Evolutionary conservation across 1,140 invertebrate genomes (phyloP), one percentile per base, ranked within the genome.

Genomic region (Alviniconcha marisindica): DNA sequence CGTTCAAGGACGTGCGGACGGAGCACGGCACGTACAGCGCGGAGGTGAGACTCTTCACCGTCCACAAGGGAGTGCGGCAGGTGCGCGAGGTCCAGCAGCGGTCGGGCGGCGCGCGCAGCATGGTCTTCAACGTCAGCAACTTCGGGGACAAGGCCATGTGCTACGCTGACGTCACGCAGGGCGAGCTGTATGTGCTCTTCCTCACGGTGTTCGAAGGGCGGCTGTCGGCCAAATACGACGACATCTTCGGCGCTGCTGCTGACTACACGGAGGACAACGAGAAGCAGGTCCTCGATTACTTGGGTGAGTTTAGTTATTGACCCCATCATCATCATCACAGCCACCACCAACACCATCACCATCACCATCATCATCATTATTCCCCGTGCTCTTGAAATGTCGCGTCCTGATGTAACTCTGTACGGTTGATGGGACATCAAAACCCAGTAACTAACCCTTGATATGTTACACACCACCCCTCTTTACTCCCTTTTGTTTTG

Each of bases 81-180:
- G 33, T 91, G 15, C 66, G 82, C 21, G 83, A 86, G 51, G 86
- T 90, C 28, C 76, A 77, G 2, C 63, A 77, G 10, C 71, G 51
- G 48, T 51, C 81, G 14, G 42, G 84, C 60, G n/a, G 38, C 77
- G 31, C 60, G 63, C 40, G 38, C 38, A 77, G 54, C 33, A 82
- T 83, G 33, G 84, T 89, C 10, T 92, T 89, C 84, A 91, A 90
- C 81, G 84, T 92, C 76, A 90, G 89, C 74, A 93, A 93, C 86
- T 93, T 93, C 77, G 92, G 92, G n/a, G 91, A 91, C 84, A 91
- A 90, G 77, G 87, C 89, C 48, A 87, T 89, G 87, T 93, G 92
- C 77, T 92, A 92, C 79, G 89, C 92, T 24, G 92, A 93, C 78
- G 89, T 93, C 10, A 82, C 54, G 7, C 83, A 83, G 10, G 91